A percentile compares a stretch with the other conserved stretches of the same genome.
phyloP scores from a whole-genome alignment of 2,888 invertebrate genomes.

The Unio pictorum region DNA sequence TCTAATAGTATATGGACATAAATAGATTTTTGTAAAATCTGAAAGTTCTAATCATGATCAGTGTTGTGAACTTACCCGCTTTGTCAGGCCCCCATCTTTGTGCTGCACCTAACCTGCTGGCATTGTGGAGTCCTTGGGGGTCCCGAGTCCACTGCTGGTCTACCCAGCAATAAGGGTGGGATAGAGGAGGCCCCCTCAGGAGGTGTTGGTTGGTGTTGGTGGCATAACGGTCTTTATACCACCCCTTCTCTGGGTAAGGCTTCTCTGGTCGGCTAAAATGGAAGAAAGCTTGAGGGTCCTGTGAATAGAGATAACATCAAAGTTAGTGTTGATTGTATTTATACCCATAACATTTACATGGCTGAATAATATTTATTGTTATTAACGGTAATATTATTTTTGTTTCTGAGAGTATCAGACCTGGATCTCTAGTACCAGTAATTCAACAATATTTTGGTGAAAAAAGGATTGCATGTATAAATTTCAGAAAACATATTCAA shows the following conservation, averaged over 20 bases:
- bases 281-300: conserved; percentile 57
- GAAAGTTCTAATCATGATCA: too few relatives aligned
- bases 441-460: too few relatives aligned
- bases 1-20: too few relatives aligned
- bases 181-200: conserved; percentile 48
- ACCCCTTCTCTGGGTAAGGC: conserved; percentile 43
- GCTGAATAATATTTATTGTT: too few relatives aligned
- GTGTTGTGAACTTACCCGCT: conserved; percentile 52
- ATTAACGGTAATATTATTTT: too few relatives aligned
- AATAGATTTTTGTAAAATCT: too few relatives aligned
- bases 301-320: conserved; percentile 8
- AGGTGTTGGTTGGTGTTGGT: conserved; percentile 58
- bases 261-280: conserved; percentile 35
- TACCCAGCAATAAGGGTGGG: conserved; percentile 60
- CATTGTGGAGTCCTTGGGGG: conserved; percentile 61
- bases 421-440: too few relatives aligned
- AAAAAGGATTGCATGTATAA: too few relatives aligned
- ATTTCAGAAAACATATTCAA: too few relatives aligned
- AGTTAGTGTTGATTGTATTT: neutral
- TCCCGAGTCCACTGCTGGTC: conserved; percentile 58
- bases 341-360: neutral
- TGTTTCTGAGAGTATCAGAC: too few relatives aligned
- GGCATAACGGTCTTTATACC: conserved; percentile 55
- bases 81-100: conserved; percentile 69
- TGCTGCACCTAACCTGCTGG: conserved; percentile 62